These are phyloP conservation scores for Alcis repandata DNA, from an alignment of 2,888 invertebrate species.

Conservation along the genomic window DNA sequence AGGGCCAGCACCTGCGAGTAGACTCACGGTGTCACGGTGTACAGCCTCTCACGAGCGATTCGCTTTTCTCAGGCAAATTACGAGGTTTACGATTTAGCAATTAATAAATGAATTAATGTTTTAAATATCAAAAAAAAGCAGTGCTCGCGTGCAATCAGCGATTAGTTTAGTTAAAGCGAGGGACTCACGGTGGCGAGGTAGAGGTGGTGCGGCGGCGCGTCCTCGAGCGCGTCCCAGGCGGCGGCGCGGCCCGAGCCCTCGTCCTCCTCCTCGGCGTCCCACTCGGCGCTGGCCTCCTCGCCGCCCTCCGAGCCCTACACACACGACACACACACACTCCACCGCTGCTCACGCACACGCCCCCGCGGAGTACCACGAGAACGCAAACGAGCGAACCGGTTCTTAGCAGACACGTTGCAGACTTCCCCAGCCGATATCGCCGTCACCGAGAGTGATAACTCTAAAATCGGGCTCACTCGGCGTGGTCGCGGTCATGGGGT, in stretches of 20 bases:
- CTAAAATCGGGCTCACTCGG: no score
- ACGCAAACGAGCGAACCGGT: not conserved
- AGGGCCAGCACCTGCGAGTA: constrained; percentile 90
- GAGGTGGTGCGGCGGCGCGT: constrained; percentile 51
- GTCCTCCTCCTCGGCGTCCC: constrained; percentile 68
- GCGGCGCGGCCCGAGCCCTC: constrained; percentile 62
- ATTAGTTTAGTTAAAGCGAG: not conserved
- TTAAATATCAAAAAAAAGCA: not conserved
- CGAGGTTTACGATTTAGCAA: no score
- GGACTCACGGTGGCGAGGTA: constrained; percentile 70
- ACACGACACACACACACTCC: constrained; percentile 39
- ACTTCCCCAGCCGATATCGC: not conserved
- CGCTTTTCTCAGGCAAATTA: no score
- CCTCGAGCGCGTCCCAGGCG: constrained; percentile 62
- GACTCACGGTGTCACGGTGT: not conserved
- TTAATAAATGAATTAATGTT: no score
- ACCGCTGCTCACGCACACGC: constrained; percentile 19
- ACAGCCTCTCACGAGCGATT: no score
- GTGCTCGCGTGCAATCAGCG: not conserved
- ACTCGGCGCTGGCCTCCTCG: constrained; percentile 64
- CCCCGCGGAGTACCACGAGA: not conserved
- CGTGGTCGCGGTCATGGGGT: no score
- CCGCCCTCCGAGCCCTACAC: constrained; percentile 39
- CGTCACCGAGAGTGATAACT: no score
- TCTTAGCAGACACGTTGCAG: not conserved